Evolutionary conservation across 2,888 invertebrate species (phyloP).

Genomic region (Alentia gelatinosa): DNA sequence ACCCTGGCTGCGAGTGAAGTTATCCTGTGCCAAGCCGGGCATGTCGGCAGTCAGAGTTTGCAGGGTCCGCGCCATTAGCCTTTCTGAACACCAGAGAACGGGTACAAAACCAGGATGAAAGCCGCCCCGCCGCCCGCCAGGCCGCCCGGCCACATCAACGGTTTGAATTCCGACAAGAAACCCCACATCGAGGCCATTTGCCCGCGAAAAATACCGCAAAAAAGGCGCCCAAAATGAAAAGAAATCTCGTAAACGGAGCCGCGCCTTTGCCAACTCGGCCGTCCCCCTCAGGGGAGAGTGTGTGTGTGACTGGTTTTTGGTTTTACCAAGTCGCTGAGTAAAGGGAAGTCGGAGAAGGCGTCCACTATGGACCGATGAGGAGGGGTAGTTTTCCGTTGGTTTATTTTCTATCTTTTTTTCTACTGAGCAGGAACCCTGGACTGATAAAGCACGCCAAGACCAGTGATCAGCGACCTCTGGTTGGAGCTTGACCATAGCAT

Average conservation of each 20-base stretch:
- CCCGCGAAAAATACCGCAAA: not conserved
- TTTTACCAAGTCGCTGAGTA: not conserved
- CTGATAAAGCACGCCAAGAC: not conserved
- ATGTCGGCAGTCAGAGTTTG: not conserved
- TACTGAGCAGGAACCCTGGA: not conserved
- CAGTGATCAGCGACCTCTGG: constrained; percentile 17
- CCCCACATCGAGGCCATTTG: not conserved
- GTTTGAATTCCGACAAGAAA: not conserved
- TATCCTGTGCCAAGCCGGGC: not conserved
- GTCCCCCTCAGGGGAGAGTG: not conserved
- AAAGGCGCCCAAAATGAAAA: not conserved
- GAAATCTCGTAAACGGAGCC: not conserved
- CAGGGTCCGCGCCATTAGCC: too few relatives aligned
- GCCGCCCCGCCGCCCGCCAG: not conserved
- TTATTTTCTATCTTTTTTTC: too few relatives aligned
- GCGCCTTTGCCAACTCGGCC: not conserved
- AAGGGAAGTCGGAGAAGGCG: not conserved
- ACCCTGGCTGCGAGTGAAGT: too few relatives aligned
- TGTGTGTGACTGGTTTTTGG: not conserved
- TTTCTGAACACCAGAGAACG: not conserved
- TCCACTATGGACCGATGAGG: too few relatives aligned
- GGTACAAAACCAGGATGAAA: not conserved
- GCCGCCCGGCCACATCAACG: not conserved
- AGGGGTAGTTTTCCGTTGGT: too few relatives aligned
- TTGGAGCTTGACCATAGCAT: constrained; percentile 8